Evolutionary conservation across 2,888 invertebrate species (phyloP).

Genomic region (Argyresthia goedartella): DNA sequence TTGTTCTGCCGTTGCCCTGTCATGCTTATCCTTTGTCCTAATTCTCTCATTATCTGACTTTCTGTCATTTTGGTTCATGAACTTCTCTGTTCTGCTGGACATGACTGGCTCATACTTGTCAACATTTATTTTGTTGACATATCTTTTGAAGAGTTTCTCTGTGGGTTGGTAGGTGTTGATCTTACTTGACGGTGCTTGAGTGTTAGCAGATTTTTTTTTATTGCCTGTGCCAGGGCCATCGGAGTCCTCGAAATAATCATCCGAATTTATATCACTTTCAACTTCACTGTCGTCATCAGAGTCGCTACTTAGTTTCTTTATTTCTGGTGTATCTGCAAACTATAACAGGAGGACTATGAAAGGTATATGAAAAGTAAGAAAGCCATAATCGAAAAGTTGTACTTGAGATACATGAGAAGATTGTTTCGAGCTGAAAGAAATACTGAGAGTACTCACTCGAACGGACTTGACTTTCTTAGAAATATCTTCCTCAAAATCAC

Average conservation of each 20-base stretch:
- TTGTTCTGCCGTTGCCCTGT: constrained; percentile 96
- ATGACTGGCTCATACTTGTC: constrained; percentile 81
- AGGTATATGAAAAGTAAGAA: neutral
- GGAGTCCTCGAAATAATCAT: constrained; percentile 53
- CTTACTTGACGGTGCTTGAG: constrained; percentile 71
- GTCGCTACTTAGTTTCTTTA: constrained; percentile 30
- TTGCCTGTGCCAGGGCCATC: constrained; percentile 32
- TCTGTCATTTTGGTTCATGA: constrained; percentile 77
- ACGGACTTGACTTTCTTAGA: constrained; percentile 48
- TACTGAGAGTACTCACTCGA: constrained; percentile 31
- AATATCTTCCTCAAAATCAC: constrained; percentile 54
- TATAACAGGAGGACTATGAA: constrained; percentile 11
- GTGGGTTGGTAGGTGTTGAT: constrained; percentile 80
- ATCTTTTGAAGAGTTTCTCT: constrained; percentile 85
- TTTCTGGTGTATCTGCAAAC: constrained; percentile 44
- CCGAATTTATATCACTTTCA: constrained; percentile 35
- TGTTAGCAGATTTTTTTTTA: constrained; percentile 46
- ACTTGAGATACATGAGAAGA: neutral
- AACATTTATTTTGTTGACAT: constrained; percentile 84
- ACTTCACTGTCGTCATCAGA: constrained; percentile 22
- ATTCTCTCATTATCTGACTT: constrained; percentile 78
- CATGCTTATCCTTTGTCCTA: constrained; percentile 90
- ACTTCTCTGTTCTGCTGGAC: constrained; percentile 78
- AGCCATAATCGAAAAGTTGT: neutral
- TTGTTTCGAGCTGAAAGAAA: neutral